Evolutionary conservation across 2,797 vertebrate species (phyloP).

Genomic region (Picus viridis): DNA sequence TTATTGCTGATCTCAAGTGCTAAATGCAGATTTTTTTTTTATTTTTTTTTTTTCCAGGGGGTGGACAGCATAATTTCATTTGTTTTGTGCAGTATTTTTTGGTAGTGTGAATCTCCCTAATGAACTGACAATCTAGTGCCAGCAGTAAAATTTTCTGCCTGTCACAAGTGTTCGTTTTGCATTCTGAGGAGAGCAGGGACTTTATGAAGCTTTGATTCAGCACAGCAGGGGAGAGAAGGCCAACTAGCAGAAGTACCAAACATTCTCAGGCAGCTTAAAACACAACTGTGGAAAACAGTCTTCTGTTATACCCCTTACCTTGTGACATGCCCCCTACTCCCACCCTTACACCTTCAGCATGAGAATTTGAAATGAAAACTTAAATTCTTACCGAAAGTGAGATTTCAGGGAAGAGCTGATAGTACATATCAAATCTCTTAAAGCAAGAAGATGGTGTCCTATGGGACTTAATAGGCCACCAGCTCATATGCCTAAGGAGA

Average conservation of each 20-base stretch:
- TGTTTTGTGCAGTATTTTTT: background rate
- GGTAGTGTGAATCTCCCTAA: background rate
- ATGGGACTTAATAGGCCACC: background rate
- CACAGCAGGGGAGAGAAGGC: conserved; percentile 48
- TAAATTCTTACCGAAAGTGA: background rate
- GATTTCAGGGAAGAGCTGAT: background rate
- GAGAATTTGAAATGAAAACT: background rate
- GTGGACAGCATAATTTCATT: background rate
- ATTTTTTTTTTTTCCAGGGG: background rate
- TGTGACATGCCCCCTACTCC: background rate
- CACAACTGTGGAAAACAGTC: background rate
- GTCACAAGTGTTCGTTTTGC: conserved; percentile 44
- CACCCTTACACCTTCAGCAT: background rate
- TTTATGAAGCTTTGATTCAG: conserved; percentile 63
- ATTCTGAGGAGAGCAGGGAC: conserved; percentile 34
- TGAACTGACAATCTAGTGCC: background rate
- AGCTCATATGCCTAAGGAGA: background rate
- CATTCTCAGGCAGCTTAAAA: background rate
- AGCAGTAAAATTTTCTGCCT: conserved; percentile 41
- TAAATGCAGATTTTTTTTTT: background rate
- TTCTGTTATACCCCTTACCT: background rate
- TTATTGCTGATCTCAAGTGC: conserved; percentile 16
- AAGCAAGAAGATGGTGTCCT: background rate
- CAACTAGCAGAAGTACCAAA: conserved; percentile 5
- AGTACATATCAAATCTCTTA: background rate